phyloP scores from a whole-genome alignment of 1,140 invertebrate species.

The Trichonephila clavipes region DNA sequence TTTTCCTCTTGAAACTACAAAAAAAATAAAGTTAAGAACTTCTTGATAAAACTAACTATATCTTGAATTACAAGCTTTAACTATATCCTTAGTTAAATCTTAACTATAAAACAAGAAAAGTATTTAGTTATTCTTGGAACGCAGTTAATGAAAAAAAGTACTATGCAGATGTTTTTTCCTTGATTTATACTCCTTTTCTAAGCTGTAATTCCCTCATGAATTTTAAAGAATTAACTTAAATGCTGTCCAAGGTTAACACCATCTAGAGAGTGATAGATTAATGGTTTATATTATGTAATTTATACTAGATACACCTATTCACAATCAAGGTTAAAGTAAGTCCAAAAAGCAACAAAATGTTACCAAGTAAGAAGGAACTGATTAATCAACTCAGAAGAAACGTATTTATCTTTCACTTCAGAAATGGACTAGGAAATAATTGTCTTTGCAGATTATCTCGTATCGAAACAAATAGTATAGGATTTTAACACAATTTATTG shows the following conservation, averaged over 20 bases:
- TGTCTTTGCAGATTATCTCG: conserved; percentile 11
- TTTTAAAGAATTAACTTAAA: background rate
- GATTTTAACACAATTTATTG: background rate
- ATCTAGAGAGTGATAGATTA: conserved; percentile 14
- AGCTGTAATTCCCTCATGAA: too few species aligned
- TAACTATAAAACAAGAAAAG: background rate
- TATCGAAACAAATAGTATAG: conserved; percentile 22
- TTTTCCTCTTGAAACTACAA: too few species aligned
- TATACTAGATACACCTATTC: background rate
- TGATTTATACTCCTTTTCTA: too few species aligned
- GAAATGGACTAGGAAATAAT: conserved; percentile 64
- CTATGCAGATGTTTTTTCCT: too few species aligned
- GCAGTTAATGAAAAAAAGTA: too few species aligned
- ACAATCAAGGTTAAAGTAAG: conserved; percentile 6
- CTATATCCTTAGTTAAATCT: too few species aligned
- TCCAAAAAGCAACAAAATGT: background rate
- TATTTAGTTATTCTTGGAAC: background rate
- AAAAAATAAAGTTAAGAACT: too few species aligned
- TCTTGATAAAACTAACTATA: too few species aligned
- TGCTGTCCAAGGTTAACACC: background rate
- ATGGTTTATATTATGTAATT: background rate
- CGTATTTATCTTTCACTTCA: conserved; percentile 68
- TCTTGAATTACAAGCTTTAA: too few species aligned
- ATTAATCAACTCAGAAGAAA: conserved; percentile 27
- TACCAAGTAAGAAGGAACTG: conserved; percentile 19